Conservation (phyloP, 2,888 invertebrate species). For the Dicyrtomina minuta region DNA sequence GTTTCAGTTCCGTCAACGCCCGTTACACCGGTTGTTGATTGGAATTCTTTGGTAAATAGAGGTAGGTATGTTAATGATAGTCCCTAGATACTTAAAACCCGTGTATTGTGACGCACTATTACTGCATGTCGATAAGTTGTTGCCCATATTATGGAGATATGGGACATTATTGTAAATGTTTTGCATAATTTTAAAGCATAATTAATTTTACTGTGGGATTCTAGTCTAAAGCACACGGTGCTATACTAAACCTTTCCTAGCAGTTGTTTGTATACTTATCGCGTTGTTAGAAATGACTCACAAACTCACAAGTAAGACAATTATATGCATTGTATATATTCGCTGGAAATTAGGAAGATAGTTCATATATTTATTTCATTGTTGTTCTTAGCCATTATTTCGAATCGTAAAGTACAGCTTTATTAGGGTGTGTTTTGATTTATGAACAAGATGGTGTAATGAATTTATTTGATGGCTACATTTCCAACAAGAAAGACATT, state of each 20-base stretch:
- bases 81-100: no score
- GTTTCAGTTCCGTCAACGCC: not conserved
- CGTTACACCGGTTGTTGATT: conserved; percentile 27
- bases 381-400: not conserved
- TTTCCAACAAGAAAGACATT: conserved; percentile 22
- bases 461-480: conserved; percentile 32
- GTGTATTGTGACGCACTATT: not conserved
- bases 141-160: no score
- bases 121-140: not conserved
- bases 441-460: conserved; percentile 22
- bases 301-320: no score
- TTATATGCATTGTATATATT: no score
- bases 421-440: conserved; percentile 30
- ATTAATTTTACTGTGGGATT: no score
- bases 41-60: conserved; percentile 44
- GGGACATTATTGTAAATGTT: no score
- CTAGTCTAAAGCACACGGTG: no score
- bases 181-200: no score
- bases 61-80: conserved; percentile 60
- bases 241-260: no score
- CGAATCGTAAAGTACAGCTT: conserved; percentile 22
- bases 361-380: not conserved
- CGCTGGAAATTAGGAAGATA: no score
- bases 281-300: no score
- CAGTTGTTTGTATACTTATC: no score